Evolutionary conservation across 2,113 vertebrate genomes (phyloP), one percentile per base, ranked within the genome.

Genomic region (Brachyistius frenatus): DNA sequence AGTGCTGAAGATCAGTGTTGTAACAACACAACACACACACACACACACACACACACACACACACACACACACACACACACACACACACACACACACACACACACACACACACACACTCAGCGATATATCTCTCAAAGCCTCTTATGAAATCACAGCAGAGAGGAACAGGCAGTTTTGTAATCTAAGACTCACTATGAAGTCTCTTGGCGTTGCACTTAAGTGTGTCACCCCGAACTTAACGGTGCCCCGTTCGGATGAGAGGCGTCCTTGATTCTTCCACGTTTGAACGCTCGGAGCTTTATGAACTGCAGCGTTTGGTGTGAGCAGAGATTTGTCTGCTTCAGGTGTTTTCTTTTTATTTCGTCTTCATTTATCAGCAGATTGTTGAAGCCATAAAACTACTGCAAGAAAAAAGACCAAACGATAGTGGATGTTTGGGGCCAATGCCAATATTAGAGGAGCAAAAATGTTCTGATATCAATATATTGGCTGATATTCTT

Each of bases 121-220:
- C 7, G 31, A 81, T 79, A 66, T 64, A 58, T 75, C 81, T 78
- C 80, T 75, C 62, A 80, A 71, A 90, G 85, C 78, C 79, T 86
- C 84, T 89, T 83, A 83, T 87, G 81, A 88, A 89, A 91, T 84
- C 91, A 75, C 84, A 72, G 82, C 75, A 46, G 69, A 81, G 80
- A 74, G 73, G 23, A 88, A 81, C 69, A 65, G 62, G 80, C 69
- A 80, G 78, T 88, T 87, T 86, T 81, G 89, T 87, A 89, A 89
- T 89, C 82, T 36, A 73, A 88, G 71, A 73, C 76, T 66, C 54
- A 0, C 65, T 55, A 33, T 70, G 74, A 86, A 67, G 73, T 83
- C 82, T 81, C 81, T 72, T 30, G 1, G 60, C 68, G 56, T 70
- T 65, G 62, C 79, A 67, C 85, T 87, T 72, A 80, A 84, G 87